Evolutionary conservation across 2,797 vertebrate species (phyloP).

Genomic region (Pteronotus mesoamericanus): DNA sequence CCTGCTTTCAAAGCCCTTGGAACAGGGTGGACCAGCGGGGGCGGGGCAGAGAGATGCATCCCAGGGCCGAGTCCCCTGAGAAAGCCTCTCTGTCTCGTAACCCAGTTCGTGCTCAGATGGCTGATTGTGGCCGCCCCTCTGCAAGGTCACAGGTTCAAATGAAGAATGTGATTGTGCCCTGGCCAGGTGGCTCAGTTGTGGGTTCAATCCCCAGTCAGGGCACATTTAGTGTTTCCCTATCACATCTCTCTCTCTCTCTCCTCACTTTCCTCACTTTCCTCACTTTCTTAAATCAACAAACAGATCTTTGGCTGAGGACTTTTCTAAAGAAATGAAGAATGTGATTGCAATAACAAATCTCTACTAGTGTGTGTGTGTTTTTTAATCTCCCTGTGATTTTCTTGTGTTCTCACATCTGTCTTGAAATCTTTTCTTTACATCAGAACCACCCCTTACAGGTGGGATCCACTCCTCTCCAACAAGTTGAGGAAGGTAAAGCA

Average conservation of each 20-base stretch:
- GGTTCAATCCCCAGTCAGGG: too few species aligned
- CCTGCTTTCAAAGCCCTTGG: background rate
- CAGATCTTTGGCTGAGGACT: too few species aligned
- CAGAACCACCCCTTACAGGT: background rate
- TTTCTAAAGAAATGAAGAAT: background rate
- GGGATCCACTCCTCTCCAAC: background rate
- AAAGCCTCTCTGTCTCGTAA: background rate
- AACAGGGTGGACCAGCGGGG: background rate
- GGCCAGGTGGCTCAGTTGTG: too few species aligned
- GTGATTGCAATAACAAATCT: background rate
- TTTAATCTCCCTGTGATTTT: background rate
- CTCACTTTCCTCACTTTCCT: too few species aligned
- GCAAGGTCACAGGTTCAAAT: background rate
- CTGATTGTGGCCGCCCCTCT: background rate
- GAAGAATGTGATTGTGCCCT: background rate
- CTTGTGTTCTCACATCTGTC: background rate
- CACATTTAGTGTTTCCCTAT: too few species aligned
- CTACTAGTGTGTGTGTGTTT: background rate
- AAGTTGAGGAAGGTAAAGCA: background rate
- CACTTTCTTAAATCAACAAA: too few species aligned
- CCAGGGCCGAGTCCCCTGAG: rapidly evolving
- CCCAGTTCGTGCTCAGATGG: background rate
- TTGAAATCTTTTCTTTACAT: background rate
- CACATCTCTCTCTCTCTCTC: too few species aligned
- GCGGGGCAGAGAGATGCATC: background rate